These are phyloP conservation scores for Tetranychus piercei DNA, from an alignment of 2,888 invertebrate genomes.

Conservation along the genomic window DNA sequence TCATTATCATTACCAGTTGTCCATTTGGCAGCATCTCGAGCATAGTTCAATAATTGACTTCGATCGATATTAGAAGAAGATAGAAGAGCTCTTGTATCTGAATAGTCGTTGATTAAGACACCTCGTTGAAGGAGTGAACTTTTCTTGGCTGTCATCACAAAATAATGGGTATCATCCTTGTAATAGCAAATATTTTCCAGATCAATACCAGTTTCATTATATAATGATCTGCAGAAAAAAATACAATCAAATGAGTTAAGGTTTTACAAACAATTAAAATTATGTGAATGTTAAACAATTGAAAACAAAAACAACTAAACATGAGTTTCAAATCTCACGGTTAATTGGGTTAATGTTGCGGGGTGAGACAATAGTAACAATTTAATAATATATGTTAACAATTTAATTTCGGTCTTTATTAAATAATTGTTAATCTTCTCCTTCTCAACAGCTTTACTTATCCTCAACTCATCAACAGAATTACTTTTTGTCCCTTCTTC, in stretches of 20 bases:
- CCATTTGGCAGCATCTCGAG: conserved; percentile 69
- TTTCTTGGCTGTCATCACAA: conserved; percentile 99
- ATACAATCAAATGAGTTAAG: background rate
- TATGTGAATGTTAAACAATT: background rate
- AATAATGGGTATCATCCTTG: conserved; percentile 98
- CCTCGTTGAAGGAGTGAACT: conserved; percentile 79
- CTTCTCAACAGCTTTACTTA: background rate
- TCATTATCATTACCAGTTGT: conserved; percentile 15
- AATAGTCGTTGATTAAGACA: conserved; percentile 71
- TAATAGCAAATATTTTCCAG: conserved; percentile 98
- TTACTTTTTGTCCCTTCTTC: background rate
- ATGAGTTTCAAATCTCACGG: background rate
- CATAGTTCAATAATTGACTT: conserved; percentile 68
- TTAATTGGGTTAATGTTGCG: background rate
- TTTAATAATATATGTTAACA: background rate
- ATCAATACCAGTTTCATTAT: conserved; percentile 73
- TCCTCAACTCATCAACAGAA: background rate
- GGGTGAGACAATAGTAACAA: background rate
- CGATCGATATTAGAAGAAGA: conserved; percentile 76
- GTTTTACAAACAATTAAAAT: background rate
- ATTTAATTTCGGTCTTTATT: too few species aligned
- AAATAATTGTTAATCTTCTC: background rate
- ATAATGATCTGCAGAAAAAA: conserved; percentile 35
- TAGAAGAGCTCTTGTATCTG: conserved; percentile 70
- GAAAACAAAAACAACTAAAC: background rate